phyloP scores from a whole-genome alignment of 1,140 invertebrate genomes.

The Euwallacea fornicatus region DNA sequence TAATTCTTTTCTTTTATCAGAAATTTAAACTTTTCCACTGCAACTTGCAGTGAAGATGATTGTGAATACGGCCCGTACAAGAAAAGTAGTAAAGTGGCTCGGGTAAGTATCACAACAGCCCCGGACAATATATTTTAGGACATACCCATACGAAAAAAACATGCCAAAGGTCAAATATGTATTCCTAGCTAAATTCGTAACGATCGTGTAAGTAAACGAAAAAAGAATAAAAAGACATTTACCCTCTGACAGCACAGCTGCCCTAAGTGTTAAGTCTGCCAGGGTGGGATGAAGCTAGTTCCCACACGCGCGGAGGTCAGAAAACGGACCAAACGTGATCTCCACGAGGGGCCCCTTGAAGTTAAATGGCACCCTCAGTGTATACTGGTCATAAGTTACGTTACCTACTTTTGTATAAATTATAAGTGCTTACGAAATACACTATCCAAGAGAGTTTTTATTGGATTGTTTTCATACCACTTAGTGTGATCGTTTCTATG shows the following conservation, averaged over 20 bases:
- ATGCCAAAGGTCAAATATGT: constrained; percentile 8
- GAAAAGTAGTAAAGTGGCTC: constrained; percentile 58
- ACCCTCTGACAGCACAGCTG: constrained; percentile 24
- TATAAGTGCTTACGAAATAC: constrained; percentile 25
- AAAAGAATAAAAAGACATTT: constrained; percentile 9
- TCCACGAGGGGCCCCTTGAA: constrained; percentile 20
- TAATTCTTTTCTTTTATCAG: constrained; percentile 45
- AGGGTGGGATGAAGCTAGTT: constrained; percentile 24
- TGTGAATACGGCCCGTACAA: constrained; percentile 57
- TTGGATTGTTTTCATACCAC: constrained; percentile 31
- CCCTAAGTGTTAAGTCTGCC: constrained; percentile 18
- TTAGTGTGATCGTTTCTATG: constrained; percentile 31
- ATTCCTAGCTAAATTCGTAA: constrained; percentile 12
- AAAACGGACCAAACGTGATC: constrained; percentile 20
- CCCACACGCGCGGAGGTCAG: constrained; percentile 5
- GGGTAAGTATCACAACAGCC: constrained; percentile 52
- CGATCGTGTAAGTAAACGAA: not conserved
- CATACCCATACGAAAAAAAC: constrained; percentile 8
- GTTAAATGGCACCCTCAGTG: constrained; percentile 25
- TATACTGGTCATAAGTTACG: constrained; percentile 23
- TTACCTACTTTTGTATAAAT: constrained; percentile 20
- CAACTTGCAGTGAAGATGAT: constrained; percentile 58
- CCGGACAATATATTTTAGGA: constrained; percentile 23
- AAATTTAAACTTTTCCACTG: constrained; percentile 53
- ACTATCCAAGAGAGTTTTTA: constrained; percentile 17